Conservation (phyloP, 2,888 invertebrate genomes). For the Fabriciana adippe region DNA sequence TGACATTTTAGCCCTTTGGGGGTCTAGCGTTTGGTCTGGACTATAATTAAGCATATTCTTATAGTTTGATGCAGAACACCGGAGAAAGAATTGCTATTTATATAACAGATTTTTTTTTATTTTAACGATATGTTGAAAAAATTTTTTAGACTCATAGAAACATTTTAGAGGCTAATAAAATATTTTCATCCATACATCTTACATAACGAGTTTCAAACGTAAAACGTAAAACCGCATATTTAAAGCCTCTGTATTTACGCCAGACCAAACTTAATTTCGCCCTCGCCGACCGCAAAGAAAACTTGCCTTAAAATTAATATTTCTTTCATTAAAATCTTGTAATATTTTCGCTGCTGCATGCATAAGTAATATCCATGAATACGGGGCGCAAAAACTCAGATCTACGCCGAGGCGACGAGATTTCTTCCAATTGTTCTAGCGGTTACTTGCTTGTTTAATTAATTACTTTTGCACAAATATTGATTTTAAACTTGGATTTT, state of each 20-base stretch:
- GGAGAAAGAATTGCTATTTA: too few species aligned
- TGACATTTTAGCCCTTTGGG: too few species aligned
- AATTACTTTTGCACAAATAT: slow-evolving; percentile 44
- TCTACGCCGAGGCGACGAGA: slow-evolving; percentile 17
- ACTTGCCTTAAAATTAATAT: slow-evolving; percentile 82
- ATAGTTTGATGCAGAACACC: too few species aligned
- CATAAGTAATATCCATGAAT: slow-evolving; percentile 82
- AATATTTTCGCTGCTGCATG: slow-evolving; percentile 83
- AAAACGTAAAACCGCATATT: slow-evolving; percentile 51
- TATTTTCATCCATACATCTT: background rate
- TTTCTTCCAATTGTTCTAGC: slow-evolving; percentile 18
- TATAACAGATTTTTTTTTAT: too few species aligned
- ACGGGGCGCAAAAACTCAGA: slow-evolving; percentile 68
- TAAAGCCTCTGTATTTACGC: slow-evolving; percentile 43
- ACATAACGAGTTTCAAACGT: slow-evolving; percentile 23
- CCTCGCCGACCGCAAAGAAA: slow-evolving; percentile 72
- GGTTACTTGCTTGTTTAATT: slow-evolving; percentile 43
- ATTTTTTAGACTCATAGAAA: too few species aligned
- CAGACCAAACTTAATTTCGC: slow-evolving; percentile 69
- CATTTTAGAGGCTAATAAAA: background rate
- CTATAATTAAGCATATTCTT: too few species aligned
- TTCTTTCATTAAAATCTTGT: slow-evolving; percentile 84
- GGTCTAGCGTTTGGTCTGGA: too few species aligned
- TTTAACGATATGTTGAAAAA: too few species aligned
- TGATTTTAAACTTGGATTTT: slow-evolving; percentile 10